phyloP scores from a whole-genome alignment of 2,113 vertebrate genomes.

The Artemisiospiza belli region DNA sequence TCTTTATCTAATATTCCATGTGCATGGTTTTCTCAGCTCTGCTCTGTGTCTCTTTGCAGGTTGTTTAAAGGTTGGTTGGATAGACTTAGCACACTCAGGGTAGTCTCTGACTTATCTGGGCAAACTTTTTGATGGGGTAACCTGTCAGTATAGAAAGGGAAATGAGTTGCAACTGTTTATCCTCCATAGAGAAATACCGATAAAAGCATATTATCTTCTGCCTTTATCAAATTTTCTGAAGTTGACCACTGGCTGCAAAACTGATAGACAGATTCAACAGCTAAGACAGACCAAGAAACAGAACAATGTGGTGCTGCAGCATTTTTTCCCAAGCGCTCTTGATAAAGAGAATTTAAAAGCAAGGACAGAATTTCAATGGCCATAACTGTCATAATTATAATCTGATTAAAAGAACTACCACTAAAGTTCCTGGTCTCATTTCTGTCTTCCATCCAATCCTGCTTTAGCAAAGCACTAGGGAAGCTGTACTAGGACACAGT shows the following conservation, averaged over 20 bases:
- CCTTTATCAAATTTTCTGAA: neutral
- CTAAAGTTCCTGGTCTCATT: neutral
- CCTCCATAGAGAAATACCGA: neutral
- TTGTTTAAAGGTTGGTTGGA: neutral
- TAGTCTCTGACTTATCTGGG: neutral
- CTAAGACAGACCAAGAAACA: neutral
- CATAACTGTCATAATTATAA: neutral
- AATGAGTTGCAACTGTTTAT: neutral
- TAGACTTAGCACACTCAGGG: neutral
- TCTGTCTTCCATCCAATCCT: neutral
- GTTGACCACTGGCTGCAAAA: neutral
- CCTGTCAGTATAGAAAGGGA: neutral
- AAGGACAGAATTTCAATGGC: neutral
- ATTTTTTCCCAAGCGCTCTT: neutral
- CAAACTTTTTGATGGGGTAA: neutral
- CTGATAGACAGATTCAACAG: neutral
- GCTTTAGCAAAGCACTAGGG: neutral
- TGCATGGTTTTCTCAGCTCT: neutral
- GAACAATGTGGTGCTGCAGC: neutral
- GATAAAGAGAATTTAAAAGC: neutral
- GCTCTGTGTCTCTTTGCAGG: neutral
- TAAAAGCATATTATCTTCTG: neutral
- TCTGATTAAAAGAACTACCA: neutral
- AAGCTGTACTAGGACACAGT: neutral
- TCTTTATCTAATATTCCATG: neutral